Conservation (phyloP, 1,140 invertebrate genomes). For the Calliphora vicina region DNA sequence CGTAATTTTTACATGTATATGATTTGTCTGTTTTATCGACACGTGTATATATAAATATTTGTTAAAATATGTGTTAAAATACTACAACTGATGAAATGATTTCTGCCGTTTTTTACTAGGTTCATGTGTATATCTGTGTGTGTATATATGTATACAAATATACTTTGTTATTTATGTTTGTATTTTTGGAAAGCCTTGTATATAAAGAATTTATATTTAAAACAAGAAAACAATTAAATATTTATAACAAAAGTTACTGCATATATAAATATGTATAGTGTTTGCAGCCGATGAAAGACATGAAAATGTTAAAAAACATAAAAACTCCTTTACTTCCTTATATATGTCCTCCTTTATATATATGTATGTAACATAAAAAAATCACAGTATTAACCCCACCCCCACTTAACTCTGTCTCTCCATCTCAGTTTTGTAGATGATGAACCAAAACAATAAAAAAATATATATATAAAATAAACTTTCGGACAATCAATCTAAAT, state of each 20-base stretch:
- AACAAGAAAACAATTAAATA: too few species aligned
- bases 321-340: neutral
- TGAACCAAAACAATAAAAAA: neutral
- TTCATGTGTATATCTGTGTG: neutral
- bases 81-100: too few species aligned
- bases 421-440: neutral
- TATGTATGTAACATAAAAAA: neutral
- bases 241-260: too few species aligned
- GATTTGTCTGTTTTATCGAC: too few species aligned
- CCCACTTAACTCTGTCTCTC: neutral
- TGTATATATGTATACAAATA: neutral
- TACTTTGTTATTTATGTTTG: neutral
- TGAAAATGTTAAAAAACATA: neutral
- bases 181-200: neutral
- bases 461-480: neutral
- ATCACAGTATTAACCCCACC: neutral
- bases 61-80: too few species aligned
- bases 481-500: constrained; percentile 32
- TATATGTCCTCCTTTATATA: neutral
- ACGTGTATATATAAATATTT: too few species aligned
- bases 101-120: neutral
- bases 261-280: neutral
- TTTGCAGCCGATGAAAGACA: neutral
- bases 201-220: neutral
- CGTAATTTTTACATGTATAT: too few species aligned